phyloP scores from a whole-genome alignment of 2,888 invertebrate genomes.

The Itoplectis maculator region DNA sequence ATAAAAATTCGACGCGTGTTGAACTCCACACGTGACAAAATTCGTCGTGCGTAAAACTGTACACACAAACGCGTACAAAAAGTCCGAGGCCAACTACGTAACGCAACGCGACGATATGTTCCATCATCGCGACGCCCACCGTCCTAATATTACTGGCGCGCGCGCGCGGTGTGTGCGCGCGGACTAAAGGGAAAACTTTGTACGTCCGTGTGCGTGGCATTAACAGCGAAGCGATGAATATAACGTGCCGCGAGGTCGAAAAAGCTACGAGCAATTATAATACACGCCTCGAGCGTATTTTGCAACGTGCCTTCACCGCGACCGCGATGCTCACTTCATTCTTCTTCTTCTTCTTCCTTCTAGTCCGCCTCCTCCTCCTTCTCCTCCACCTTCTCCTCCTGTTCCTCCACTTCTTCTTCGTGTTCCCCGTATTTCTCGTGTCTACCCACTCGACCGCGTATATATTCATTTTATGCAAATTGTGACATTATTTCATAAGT shows the following conservation, averaged over 20 bases:
- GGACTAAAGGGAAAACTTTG: background rate
- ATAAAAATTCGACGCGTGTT: too few species aligned
- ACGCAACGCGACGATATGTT: background rate
- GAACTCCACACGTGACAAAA: too few species aligned
- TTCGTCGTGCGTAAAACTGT: too few species aligned
- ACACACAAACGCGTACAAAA: background rate
- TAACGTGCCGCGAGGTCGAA: conserved; percentile 32
- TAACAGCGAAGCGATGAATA: conserved; percentile 14
- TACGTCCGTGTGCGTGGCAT: background rate
- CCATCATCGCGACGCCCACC: background rate
- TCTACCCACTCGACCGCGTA: background rate
- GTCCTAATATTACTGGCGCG: conserved; percentile 64
- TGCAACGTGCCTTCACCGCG: conserved; percentile 21
- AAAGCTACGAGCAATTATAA: conserved; percentile 27
- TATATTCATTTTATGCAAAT: conserved; percentile 53
- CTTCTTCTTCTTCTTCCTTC: conserved; percentile 1
- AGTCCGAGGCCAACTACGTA: background rate
- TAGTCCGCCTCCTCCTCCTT: too few species aligned
- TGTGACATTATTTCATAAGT: conserved; percentile 43
- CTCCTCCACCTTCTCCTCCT: background rate
- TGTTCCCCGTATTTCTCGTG: background rate
- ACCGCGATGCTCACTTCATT: conserved; percentile 21
- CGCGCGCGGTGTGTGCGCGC: conserved; percentile 29
- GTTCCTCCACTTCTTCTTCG: background rate
- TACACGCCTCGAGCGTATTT: conserved; percentile 47